phyloP scores from a whole-genome alignment of 2,888 invertebrate genomes.

The Eudasyphora cyanicolor region DNA sequence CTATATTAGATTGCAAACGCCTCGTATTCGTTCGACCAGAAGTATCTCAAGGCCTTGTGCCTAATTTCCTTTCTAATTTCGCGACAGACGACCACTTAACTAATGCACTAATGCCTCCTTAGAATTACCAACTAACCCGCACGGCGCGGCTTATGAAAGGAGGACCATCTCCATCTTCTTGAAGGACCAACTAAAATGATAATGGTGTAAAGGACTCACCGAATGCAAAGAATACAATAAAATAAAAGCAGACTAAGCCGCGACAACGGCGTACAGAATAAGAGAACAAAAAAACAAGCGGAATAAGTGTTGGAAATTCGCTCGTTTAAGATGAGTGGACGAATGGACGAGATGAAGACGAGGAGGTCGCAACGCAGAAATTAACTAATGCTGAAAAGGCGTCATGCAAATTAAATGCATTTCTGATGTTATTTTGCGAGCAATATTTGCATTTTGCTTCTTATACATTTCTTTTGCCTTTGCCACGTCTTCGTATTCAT shows the following conservation, averaged over 20 bases:
- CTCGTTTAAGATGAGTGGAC: constrained; percentile 45
- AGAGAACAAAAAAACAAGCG: background rate
- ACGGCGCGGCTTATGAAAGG: background rate
- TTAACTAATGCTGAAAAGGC: constrained; percentile 66
- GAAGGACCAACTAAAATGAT: constrained; percentile 10
- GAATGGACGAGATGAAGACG: constrained; percentile 35
- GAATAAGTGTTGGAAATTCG: constrained; percentile 16
- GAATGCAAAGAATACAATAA: constrained; percentile 13
- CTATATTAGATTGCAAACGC: background rate
- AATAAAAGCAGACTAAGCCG: background rate
- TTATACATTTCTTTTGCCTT: too few species aligned
- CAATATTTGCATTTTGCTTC: constrained; percentile 69
- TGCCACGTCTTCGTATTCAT: background rate
- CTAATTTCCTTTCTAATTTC: constrained; percentile 59
- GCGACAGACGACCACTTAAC: constrained; percentile 58
- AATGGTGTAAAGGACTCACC: constrained; percentile 11
- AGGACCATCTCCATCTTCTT: background rate
- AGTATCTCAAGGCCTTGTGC: constrained; percentile 51
- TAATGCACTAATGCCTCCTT: constrained; percentile 44
- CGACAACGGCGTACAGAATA: background rate
- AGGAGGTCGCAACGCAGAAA: constrained; percentile 37
- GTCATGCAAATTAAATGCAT: constrained; percentile 74
- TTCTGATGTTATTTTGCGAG: constrained; percentile 70
- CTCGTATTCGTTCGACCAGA: background rate
- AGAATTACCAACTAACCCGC: constrained; percentile 15